A percentile compares a stretch with the other conserved stretches of the same genome.
These are phyloP conservation scores for Habrosyne pyritoides DNA, from an alignment of 2,888 invertebrate genomes.

Conservation along the genomic window DNA sequence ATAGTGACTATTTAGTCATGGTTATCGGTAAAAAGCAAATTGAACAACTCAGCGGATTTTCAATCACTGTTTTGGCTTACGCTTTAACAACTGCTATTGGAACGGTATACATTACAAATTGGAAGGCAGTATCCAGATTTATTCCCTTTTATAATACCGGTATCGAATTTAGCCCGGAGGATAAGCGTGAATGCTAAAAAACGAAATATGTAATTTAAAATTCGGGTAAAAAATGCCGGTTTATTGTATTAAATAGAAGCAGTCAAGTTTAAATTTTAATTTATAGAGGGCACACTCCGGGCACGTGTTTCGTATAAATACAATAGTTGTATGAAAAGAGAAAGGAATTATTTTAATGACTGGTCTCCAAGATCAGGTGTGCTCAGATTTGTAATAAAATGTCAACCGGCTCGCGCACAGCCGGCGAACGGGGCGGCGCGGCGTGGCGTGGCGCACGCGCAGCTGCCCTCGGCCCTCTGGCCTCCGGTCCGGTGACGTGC, in stretches of 20 bases:
- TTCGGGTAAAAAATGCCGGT: slow-evolving; percentile 13
- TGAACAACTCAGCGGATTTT: slow-evolving; percentile 72
- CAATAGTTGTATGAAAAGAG: slow-evolving; percentile 55
- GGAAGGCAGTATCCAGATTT: slow-evolving; percentile 87
- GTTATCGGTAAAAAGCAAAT: slow-evolving; percentile 83
- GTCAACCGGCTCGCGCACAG: slow-evolving; percentile 72
- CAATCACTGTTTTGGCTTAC: slow-evolving; percentile 82
- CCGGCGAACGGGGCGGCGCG: too few relatives aligned
- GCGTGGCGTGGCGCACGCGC: slow-evolving; percentile 61
- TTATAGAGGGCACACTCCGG: slow-evolving; percentile 31
- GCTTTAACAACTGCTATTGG: slow-evolving; percentile 82
- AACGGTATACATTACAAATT: slow-evolving; percentile 88
- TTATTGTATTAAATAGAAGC: slow-evolving; percentile 24
- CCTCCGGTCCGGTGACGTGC: slow-evolving; percentile 51
- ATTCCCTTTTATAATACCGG: slow-evolving; percentile 90
- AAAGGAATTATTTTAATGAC: slow-evolving; percentile 72
- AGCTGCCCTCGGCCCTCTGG: slow-evolving; percentile 69
- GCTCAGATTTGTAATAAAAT: slow-evolving; percentile 76
- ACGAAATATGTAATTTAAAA: slow-evolving; percentile 1
- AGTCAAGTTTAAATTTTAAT: slow-evolving; percentile 30
- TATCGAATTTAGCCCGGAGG: slow-evolving; percentile 62
- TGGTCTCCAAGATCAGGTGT: slow-evolving; percentile 76
- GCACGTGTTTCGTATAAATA: slow-evolving; percentile 57
- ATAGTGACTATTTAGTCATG: too few relatives aligned
- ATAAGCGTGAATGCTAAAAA: slow-evolving; percentile 24